Conservation (phyloP, 2,113 vertebrate species). For the Plecturocebus donacophilus region DNA sequence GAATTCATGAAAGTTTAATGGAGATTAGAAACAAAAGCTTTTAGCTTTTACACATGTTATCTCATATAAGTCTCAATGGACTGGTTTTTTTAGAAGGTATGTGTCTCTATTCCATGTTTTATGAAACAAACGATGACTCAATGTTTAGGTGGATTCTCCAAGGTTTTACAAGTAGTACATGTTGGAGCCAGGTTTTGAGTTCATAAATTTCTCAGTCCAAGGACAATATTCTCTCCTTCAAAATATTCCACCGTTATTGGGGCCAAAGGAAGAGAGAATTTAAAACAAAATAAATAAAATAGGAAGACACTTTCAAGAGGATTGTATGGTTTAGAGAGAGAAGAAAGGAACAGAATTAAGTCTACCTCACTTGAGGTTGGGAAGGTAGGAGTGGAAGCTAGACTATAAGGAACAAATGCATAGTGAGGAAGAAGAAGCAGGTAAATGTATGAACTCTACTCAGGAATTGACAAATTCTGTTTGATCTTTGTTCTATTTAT, state of each 20-base stretch:
- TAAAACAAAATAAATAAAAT: neutral
- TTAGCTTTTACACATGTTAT: neutral
- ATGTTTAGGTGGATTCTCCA: neutral
- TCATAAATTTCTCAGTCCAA: neutral
- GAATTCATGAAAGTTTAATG: neutral
- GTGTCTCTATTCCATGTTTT: neutral
- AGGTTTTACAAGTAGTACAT: neutral
- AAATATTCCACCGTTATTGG: neutral
- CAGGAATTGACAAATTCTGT: neutral
- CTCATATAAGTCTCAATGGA: neutral
- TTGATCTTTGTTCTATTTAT: conserved; percentile 26
- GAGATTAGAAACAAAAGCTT: neutral
- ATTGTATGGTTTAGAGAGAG: neutral
- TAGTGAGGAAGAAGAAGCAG: neutral
- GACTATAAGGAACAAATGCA: neutral
- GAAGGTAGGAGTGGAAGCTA: neutral
- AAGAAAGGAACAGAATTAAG: neutral
- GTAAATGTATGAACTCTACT: neutral
- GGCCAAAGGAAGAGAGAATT: conserved; percentile 1
- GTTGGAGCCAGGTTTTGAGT: neutral
- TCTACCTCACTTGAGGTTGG: neutral
- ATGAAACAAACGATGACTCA: neutral
- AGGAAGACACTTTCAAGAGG: neutral
- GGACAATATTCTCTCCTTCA: neutral
- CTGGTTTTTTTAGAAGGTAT: neutral